A percentile compares a stretch with the other conserved stretches of the same genome.
phyloP scores from a whole-genome alignment of 2,888 invertebrate species.

The Eudasyphora cyanicolor region DNA sequence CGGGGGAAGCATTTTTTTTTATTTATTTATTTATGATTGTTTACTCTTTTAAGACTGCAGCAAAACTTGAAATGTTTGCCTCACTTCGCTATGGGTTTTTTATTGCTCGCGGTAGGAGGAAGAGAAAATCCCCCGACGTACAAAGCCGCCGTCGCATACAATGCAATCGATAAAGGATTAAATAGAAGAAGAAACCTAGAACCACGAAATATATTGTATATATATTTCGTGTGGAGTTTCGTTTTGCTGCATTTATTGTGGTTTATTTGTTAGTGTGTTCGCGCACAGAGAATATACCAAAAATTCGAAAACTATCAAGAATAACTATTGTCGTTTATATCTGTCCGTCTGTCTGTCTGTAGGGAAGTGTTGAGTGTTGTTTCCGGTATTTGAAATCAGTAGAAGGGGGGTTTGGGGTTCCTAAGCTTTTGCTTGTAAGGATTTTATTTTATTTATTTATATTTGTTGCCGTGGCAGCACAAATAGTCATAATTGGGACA shows the following conservation, averaged over 20 bases:
- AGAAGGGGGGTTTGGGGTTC: no score
- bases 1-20: conserved; percentile 31
- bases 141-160: not conserved
- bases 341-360: conserved; percentile 12
- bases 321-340: not conserved
- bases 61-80: conserved; percentile 44
- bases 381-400: conserved; percentile 6
- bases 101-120: not conserved
- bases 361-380: conserved; percentile 19
- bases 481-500: conserved; percentile 49
- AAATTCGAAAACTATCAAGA: conserved; percentile 20
- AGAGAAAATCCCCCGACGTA: not conserved
- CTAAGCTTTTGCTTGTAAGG: conserved; percentile 5
- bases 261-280: not conserved
- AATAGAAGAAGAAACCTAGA: not conserved
- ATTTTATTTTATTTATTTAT: conserved; percentile 35
- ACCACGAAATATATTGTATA: not conserved
- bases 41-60: conserved; percentile 53
- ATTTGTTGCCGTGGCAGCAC: conserved; percentile 52
- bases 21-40: conserved; percentile 53
- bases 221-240: no score
- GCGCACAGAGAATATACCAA: conserved; percentile 21
- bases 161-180: not conserved
- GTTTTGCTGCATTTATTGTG: not conserved
- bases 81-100: not conserved